Evolutionary conservation across 2,888 invertebrate genomes (phyloP), one percentile per base, ranked within the genome.

Genomic region (Molorchus minor): DNA sequence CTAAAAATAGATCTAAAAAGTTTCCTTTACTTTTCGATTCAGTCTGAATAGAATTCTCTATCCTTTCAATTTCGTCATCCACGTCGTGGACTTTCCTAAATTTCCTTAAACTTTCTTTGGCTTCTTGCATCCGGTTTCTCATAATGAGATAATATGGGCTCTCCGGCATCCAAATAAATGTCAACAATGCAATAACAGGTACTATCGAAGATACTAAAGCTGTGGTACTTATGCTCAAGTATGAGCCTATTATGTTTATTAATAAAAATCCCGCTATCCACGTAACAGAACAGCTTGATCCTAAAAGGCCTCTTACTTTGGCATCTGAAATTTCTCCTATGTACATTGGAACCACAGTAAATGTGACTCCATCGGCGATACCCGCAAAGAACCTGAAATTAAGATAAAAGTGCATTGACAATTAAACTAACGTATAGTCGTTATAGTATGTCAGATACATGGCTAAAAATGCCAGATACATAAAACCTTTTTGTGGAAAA

Each of bases 271-370:
- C 88, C 71, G 84, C 77, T 43, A 83, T 82, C 66, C 85, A 82
- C 3, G 72, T 83, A 64, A 86, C 79, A 15, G 87, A 85, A 68
- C 85, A 84, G 65, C 85, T 84, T 17, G 86, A 85, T n/a, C 88
- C 87, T 53, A 88, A 82, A 51, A 86, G 82, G 36, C 87, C 88
- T 20, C 88, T 76, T 10, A 85, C 80, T 13, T 82, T 80, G 35
- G 84, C 83, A 45, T 85, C 83, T 0, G 87, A 82, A 30, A 86
- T 85, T 75, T 88, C 88, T 0, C 84, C 85, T n/a, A 87, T 79
- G 72, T 87, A 88, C 70, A 87, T 83, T 0, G 87, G 85, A 0
- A 83, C 81, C 1, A 82, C 82, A 5, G 79, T 79, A 64, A 77
- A 80, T 1, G 72, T 68, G 0, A 77, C 64, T 1, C 79, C 80